Evolutionary conservation across 2,113 vertebrate species (phyloP), one percentile per base, ranked within the genome.

Genomic region (Microcebus lehilahytsara): DNA sequence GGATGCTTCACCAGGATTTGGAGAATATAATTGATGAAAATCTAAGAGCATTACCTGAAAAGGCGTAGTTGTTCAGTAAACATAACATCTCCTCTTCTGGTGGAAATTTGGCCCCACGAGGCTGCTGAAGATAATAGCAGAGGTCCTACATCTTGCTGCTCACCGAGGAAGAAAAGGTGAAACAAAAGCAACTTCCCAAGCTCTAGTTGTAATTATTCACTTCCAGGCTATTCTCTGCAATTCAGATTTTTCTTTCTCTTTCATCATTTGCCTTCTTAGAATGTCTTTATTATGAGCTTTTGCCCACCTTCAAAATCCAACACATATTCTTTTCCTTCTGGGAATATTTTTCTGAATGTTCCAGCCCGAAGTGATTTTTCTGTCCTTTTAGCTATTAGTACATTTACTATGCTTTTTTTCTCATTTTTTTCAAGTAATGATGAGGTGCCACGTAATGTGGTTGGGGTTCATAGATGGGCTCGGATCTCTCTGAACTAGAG

Each of bases 361-460:
- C 4, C 34, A 93, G 13, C 37, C 17, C 58, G 42, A 80, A 56
- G 10, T 37, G 22, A 66, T 20, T 53, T 66, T 89, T 78, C 40
- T 80, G 20, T 67, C 60, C 9, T 74, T 22, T 95, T 84, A 74
- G 16, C 42, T 66, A n/a, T 10, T 85, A 42, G 56, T 62, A 69
- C 11, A 60, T 85, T 89, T 80, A 58, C 37, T 94, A 11, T 81
- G 34, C 34, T 79, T 88, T 83, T 83, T 62, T 16, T 22, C 27
- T 93, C 13, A 53, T 93, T 74, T 77, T n/a, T 83, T 72, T 20
- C 58, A 96, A 81, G 89, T 95, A 84, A 84, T 84, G n/a, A 12
- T 60, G 58, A 96, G 37, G 86, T 37, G 30, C 6, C 37, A 69
- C 27, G 17, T 77, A 51, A 83, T n/a, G 34, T 60, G 56, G 7